Percentiles rank a stretch among this genome's conserved stretches.
Conservation (phyloP, 2,888 invertebrate species). For the Sicus ferrugineus region DNA sequence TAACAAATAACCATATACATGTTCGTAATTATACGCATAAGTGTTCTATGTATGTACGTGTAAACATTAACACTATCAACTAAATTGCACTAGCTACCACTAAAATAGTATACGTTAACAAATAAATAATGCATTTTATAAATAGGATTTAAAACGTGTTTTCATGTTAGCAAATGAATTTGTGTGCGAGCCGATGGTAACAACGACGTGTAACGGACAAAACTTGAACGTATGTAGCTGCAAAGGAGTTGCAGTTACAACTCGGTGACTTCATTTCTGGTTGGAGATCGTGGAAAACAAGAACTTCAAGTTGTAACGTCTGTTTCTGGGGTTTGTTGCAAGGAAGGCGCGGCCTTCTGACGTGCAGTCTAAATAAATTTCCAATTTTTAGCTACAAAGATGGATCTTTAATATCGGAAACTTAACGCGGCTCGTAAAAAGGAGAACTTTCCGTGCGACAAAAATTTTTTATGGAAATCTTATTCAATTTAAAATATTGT, state of each 20-base stretch:
- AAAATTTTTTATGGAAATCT: no score
- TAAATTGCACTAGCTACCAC: slow-evolving; percentile 64
- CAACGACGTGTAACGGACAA: slow-evolving; percentile 12
- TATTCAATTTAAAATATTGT: no score
- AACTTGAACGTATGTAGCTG: neutral
- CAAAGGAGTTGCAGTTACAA: neutral
- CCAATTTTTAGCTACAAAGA: no score
- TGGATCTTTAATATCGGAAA: no score
- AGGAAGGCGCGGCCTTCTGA: neutral
- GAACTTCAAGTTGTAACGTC: neutral
- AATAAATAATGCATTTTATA: slow-evolving; percentile 27
- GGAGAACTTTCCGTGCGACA: no score
- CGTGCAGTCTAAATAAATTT: no score
- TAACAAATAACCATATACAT: neutral
- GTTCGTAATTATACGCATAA: no score
- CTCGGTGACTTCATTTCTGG: slow-evolving; percentile 23
- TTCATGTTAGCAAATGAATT: slow-evolving; percentile 15
- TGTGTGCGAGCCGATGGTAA: slow-evolving; percentile 16
- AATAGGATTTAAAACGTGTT: slow-evolving; percentile 8
- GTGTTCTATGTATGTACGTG: slow-evolving; percentile 13
- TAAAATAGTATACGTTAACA: slow-evolving; percentile 41
- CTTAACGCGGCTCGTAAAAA: no score
- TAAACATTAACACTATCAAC: slow-evolving; percentile 46
- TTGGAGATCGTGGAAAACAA: slow-evolving; percentile 29
- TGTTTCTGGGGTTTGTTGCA: neutral